phyloP scores from a whole-genome alignment of 2,113 vertebrate genomes.

The Limanda limanda region DNA sequence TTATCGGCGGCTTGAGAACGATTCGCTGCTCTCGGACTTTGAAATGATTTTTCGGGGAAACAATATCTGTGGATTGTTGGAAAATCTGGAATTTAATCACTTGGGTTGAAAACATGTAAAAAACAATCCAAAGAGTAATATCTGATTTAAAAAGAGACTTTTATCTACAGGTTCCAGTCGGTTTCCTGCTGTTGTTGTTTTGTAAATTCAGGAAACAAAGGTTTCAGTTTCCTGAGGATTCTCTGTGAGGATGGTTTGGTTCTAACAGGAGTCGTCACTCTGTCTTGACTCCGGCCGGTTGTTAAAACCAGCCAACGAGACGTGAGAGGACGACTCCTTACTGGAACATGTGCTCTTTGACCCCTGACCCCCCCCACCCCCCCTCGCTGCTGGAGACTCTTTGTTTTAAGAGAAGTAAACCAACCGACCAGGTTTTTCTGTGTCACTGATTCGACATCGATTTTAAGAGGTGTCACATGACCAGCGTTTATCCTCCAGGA shows the following conservation, averaged over 20 bases:
- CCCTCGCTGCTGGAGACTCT: no score
- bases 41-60: slow-evolving; percentile 4
- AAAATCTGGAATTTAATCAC: no score
- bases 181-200: no score
- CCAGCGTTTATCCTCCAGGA: not conserved
- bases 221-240: no score
- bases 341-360: slow-evolving; percentile 75
- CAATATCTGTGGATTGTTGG: no score
- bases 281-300: slow-evolving; percentile 44
- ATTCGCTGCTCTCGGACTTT: slow-evolving; percentile 12
- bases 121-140: no score
- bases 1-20: slow-evolving; percentile 53
- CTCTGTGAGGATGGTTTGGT: slow-evolving; percentile 50
- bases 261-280: slow-evolving; percentile 55
- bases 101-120: no score
- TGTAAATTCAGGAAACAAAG: not conserved
- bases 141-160: no score
- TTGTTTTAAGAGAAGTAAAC: no score
- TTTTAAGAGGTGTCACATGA: not conserved
- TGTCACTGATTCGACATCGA: not conserved
- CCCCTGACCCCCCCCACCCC: slow-evolving; percentile 36
- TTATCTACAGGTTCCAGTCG: no score
- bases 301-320: slow-evolving; percentile 66
- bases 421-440: not conserved
- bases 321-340: slow-evolving; percentile 55